Evolutionary conservation across 2,113 vertebrate genomes (phyloP).

Genomic region (Pelecanoides urinatrix): DNA sequence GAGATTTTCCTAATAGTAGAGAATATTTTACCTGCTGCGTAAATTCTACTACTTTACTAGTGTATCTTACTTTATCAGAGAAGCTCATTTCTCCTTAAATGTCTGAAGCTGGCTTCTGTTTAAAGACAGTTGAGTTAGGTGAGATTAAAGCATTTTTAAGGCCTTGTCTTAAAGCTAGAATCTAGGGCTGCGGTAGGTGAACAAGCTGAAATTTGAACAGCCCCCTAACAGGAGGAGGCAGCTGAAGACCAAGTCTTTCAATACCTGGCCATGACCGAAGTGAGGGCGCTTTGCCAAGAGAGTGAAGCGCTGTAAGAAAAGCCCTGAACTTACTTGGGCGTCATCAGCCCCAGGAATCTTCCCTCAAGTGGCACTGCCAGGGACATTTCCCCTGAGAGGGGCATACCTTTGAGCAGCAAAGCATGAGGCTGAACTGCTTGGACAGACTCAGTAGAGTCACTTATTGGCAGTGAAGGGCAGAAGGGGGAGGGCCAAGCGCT

Average conservation of each 20-base stretch:
- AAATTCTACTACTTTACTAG: neutral
- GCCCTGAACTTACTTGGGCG: neutral
- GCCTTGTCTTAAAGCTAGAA: neutral
- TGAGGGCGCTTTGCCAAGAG: neutral
- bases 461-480: neutral
- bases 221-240: neutral
- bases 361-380: neutral
- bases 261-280: neutral
- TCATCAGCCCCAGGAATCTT: neutral
- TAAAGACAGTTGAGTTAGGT: neutral
- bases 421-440: neutral
- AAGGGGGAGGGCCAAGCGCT: neutral
- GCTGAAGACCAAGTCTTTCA: neutral
- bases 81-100: neutral
- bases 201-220: neutral
- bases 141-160: neutral
- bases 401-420: neutral
- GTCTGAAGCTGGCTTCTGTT: neutral
- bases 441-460: neutral
- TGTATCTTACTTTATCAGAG: neutral
- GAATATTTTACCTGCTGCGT: neutral
- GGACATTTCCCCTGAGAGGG: neutral
- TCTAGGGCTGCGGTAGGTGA: neutral
- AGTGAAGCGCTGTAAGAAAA: neutral
- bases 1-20: neutral